A percentile compares a stretch with the other conserved stretches of the same genome.
Conservation (phyloP, 2,113 vertebrate species). For the Dunckerocampus dactyliophorus region DNA sequence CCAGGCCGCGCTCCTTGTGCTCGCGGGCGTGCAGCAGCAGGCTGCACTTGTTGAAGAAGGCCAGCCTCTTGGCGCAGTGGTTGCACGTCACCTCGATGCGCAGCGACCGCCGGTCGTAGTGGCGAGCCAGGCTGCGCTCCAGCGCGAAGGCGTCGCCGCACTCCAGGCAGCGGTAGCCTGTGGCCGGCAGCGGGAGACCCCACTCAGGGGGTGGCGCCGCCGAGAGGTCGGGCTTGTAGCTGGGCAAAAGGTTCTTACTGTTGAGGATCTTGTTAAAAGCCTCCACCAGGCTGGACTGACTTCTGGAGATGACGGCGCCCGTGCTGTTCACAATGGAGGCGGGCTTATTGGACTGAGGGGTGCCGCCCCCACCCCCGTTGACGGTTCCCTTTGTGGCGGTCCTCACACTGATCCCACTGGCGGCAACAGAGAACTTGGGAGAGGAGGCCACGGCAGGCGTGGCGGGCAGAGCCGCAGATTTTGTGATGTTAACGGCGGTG, state of each 20-base stretch:
- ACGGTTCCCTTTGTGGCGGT: slow-evolving; percentile 73
- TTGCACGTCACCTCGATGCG: slow-evolving; percentile 97
- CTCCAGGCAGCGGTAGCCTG: slow-evolving; percentile 91
- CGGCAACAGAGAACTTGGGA: slow-evolving; percentile 66
- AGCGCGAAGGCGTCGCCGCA: slow-evolving; percentile 91
- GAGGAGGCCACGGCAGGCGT: slow-evolving; percentile 63
- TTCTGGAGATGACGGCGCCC: slow-evolving; percentile 86
- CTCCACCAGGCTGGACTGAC: slow-evolving; percentile 91
- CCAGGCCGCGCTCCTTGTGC: slow-evolving; percentile 94
- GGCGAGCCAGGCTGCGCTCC: slow-evolving; percentile 90
- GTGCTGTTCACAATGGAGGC: slow-evolving; percentile 72
- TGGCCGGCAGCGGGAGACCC: slow-evolving; percentile 79
- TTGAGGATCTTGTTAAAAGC: slow-evolving; percentile 97
- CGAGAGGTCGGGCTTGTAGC: slow-evolving; percentile 89
- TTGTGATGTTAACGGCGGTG: slow-evolving; percentile 68
- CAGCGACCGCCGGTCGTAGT: slow-evolving; percentile 93
- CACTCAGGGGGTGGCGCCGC: slow-evolving; percentile 77
- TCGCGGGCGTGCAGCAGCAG: slow-evolving; percentile 90
- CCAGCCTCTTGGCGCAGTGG: slow-evolving; percentile 89
- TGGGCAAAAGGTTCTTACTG: slow-evolving; percentile 91
- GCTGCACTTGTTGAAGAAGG: slow-evolving; percentile 98
- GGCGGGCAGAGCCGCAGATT: slow-evolving; percentile 61
- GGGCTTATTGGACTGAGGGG: slow-evolving; percentile 73
- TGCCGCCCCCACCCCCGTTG: slow-evolving; percentile 59
- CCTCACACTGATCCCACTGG: slow-evolving; percentile 63